A percentile compares a stretch with the other conserved stretches of the same genome.
phyloP scores from a whole-genome alignment of 2,113 vertebrate genomes.

The Platysteira castanea region DNA sequence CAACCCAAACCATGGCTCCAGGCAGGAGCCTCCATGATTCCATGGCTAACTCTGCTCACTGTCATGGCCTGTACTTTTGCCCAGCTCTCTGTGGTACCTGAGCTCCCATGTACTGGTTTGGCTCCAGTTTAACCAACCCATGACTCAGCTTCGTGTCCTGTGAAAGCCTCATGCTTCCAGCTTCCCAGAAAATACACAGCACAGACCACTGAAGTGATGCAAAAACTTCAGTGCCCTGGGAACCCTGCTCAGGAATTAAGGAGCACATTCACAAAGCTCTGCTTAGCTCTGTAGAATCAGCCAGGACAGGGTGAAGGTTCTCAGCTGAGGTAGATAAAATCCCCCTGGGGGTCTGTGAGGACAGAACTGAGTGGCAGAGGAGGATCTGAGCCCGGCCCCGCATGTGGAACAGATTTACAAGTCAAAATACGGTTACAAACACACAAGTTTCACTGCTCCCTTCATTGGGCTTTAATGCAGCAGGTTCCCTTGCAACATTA shows the following conservation, averaged over 20 bases:
- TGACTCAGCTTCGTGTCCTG: rapidly evolving
- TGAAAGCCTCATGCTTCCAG: background rate
- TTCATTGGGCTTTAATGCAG: background rate
- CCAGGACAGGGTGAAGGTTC: background rate
- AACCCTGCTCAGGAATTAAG: background rate
- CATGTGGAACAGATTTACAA: background rate
- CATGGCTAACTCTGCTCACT: background rate
- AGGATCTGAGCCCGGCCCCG: background rate
- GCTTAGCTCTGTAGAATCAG: background rate
- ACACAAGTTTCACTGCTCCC: background rate
- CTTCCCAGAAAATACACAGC: background rate
- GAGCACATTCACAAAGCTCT: background rate
- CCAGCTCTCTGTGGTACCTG: background rate
- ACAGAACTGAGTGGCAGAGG: rapidly evolving
- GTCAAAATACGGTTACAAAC: background rate
- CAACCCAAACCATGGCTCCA: background rate
- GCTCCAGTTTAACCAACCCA: background rate
- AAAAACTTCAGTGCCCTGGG: background rate
- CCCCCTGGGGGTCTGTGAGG: background rate
- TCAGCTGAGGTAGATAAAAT: background rate
- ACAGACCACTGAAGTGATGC: background rate
- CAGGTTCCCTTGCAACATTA: background rate
- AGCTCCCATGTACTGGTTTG: background rate
- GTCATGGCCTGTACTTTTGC: background rate
- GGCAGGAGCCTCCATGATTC: no score